phyloP scores from a whole-genome alignment of 1,140 invertebrate species.

The Aphaenogaster rudis region DNA sequence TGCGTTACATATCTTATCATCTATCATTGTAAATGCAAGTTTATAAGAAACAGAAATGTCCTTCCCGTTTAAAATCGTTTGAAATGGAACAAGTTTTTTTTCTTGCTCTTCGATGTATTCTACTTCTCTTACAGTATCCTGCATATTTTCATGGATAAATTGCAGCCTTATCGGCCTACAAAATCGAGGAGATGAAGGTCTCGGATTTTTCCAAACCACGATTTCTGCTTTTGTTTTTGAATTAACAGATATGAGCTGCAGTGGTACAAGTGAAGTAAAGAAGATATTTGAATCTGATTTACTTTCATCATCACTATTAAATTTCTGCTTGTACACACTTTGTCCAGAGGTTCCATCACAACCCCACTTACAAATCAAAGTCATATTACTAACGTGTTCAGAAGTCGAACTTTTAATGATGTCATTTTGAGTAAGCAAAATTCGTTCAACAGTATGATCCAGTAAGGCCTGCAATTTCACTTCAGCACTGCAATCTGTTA shows the following conservation, averaged over 20 bases:
- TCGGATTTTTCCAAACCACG: neutral
- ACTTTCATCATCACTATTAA: neutral
- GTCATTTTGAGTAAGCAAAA: neutral
- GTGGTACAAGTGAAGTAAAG: neutral
- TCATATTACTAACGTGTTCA: too few species aligned
- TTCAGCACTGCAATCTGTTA: too few species aligned
- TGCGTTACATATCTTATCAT: neutral
- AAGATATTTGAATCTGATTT: neutral
- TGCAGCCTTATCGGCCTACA: conserved; percentile 6
- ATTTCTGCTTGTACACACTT: neutral
- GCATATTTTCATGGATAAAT: conserved; percentile 5
- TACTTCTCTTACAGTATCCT: neutral
- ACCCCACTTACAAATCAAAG: neutral
- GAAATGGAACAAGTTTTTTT: neutral
- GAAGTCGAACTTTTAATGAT: neutral
- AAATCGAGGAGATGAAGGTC: neutral
- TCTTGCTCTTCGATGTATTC: neutral
- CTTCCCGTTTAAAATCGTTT: neutral
- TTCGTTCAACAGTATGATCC: neutral
- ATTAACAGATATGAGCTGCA: neutral
- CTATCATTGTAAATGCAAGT: neutral
- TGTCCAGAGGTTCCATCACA: neutral
- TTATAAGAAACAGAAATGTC: neutral
- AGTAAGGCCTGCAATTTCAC: neutral
- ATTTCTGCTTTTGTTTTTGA: neutral